Evolutionary conservation across 2,113 vertebrate genomes (phyloP), one percentile per base, ranked within the genome.

Genomic region (Climacteris rufus): DNA sequence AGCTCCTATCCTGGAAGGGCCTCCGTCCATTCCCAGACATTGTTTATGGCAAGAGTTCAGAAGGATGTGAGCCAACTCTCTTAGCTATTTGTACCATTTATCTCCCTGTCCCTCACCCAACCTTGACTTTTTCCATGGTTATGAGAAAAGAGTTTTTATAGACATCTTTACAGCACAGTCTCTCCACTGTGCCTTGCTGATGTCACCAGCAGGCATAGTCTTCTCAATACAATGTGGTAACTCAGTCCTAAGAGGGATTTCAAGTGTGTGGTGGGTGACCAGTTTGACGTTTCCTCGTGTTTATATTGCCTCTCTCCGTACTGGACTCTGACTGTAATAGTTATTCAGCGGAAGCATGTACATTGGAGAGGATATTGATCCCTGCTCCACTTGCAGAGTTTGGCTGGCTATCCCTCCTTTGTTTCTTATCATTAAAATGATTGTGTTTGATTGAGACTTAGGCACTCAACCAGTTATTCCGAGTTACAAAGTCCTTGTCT

Each of bases 21-120:
- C 71, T 94, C 80, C 94, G 66, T 83, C 75, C 77, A 87, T 95
- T 97, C 97, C 96, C 93, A 97, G 94, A 97, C 94, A 82, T 96
- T 92, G 44, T 84, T 87, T 93, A 92, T 75, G 95, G 92, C 94
- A 72, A 78, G 24, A 81, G 47, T 97, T 96, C 94, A 97, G 94
- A 23, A 84, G 90, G 77, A 96, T 64, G 37, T 22, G 65, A 96
- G 96, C 97, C 96, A 97, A 42, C 39, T 89, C 79, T 87, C 60
- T 81, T 70, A 76, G 90, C 42, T 96, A 56, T 95, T 97, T 93
- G 72, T 82, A 84, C 75, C 89, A 76, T 96, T 97, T 96, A 88
- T 96, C 93, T 96, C 76, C 47, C 59, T 2, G 13, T 85, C 63
- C 76, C 63, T 56, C 65, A 77, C 53, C 39, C 47, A 0, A 77